Percentiles rank a stretch among this genome's conserved stretches.
These are phyloP conservation scores for Drosophila helvetica DNA, from an alignment of 2,888 invertebrate species.

Conservation along the genomic window DNA sequence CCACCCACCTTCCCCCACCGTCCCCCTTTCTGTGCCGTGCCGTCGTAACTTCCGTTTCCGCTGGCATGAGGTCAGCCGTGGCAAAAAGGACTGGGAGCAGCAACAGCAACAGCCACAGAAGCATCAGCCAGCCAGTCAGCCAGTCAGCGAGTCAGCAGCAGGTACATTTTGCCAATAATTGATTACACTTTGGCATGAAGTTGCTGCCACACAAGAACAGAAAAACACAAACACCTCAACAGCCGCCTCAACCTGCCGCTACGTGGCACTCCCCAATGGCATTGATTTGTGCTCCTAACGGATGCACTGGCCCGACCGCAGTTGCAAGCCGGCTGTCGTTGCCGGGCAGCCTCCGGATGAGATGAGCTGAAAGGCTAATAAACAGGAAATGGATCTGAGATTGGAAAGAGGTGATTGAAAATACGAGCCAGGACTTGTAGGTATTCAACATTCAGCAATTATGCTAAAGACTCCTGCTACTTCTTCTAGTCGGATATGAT, in stretches of 20 bases:
- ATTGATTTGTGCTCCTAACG: not conserved
- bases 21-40: not conserved
- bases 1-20: not conserved
- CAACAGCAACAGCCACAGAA: constrained; percentile 12
- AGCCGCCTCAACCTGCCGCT: not conserved
- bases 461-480: no score
- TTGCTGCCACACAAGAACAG: constrained; percentile 50
- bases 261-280: not conserved
- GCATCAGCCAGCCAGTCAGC: constrained; percentile 1
- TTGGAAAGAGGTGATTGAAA: constrained; percentile 14
- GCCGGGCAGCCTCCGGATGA: constrained; percentile 7
- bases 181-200: constrained; percentile 73
- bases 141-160: constrained; percentile 25
- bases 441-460: no score
- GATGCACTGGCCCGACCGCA: constrained; percentile 37
- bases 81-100: not conserved
- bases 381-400: constrained; percentile 21
- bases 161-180: constrained; percentile 70
- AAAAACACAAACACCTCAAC: no score
- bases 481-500: no score
- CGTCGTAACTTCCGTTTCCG: constrained; percentile 61
- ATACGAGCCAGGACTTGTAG: not conserved
- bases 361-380: not conserved
- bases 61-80: constrained; percentile 54
- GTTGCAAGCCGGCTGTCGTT: constrained; percentile 44